Percentiles rank a stretch among this genome's conserved stretches.
Evolutionary conservation across 2,888 invertebrate genomes (phyloP).

Genomic region (Pseudanteris insignis): DNA sequence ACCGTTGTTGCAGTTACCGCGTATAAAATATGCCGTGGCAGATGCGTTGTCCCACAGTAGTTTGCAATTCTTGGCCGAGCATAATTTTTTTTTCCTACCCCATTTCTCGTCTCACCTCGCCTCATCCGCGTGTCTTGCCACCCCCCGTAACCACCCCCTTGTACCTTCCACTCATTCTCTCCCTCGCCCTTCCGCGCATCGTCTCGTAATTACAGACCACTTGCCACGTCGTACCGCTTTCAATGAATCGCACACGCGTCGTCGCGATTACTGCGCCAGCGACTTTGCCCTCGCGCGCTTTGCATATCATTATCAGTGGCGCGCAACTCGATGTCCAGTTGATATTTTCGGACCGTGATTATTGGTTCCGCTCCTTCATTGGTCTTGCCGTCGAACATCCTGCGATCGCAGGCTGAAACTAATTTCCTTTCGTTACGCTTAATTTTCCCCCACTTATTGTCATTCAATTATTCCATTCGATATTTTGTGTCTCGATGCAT

Average conservation of each 20-base stretch:
- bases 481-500: no score
- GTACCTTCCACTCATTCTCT: constrained; percentile 26
- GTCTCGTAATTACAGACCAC: constrained; percentile 50
- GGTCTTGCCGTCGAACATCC: no score
- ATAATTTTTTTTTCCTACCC: constrained; percentile 46
- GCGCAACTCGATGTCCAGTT: constrained; percentile 15
- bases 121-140: constrained; percentile 23
- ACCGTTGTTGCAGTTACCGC: constrained; percentile 16
- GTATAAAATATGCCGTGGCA: constrained; percentile 65
- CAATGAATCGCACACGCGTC: constrained; percentile 28
- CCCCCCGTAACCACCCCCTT: constrained; percentile 34
- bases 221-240: constrained; percentile 42
- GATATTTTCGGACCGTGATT: constrained; percentile 29
- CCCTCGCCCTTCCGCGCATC: constrained; percentile 32
- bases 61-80: constrained; percentile 61
- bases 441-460: not conserved
- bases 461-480: no score
- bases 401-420: no score
- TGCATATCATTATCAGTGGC: constrained; percentile 29
- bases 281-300: constrained; percentile 27
- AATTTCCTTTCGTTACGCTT: not conserved
- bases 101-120: constrained; percentile 15
- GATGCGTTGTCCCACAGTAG: constrained; percentile 65
- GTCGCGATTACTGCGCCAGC: constrained; percentile 25
- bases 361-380: constrained; percentile 2